Evolutionary conservation across 2,888 invertebrate species (phyloP), one percentile per base, ranked within the genome.

Genomic region (Chorisops tibialis): DNA sequence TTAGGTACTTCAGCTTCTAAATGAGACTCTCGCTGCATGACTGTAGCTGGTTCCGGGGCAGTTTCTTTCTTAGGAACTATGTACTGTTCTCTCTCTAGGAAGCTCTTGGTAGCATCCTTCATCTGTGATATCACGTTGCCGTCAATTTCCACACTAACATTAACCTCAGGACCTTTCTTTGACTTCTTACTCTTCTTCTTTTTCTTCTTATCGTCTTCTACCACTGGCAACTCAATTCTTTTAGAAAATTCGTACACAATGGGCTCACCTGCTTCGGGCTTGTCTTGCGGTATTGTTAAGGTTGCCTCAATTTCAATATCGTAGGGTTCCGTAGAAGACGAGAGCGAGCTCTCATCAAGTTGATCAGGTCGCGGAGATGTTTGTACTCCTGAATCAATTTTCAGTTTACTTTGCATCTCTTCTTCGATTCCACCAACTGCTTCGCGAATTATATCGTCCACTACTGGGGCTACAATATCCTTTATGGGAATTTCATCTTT

Each of bases 281-380:
- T 64, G 5, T 83, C 81, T 54, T 83, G 76, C 9, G 80, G 77
- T 14, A 81, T 74, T 66, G 84, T 81, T 2, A 88, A 85, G 22
- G 84, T 82, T 12, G 88, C 87, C 75, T 86, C 70, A 24, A 78
- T 73, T 67, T 77, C 74, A 30, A 76, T 65, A 52, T 75, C 75
- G 50, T 74, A 77, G 80, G 67, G 81, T 1, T 75, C 73, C 9
- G 74, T 72, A 6, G 75, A 69, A 1, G 76, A 77, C 65, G 78
- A 79, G 2, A 30, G 30, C 9, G 30, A 30, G 9, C 30, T 30
- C 9, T 30, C 30, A 9, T 30, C 30, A 9, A 9, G 30, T 66
- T 66, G 74, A 70, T 64, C 68, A 61, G 76, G 68, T 67, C 72
- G 61, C 68, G 69, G 65, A 66, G 72, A 64, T 1, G 69, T 65